Evolutionary conservation across 2,113 vertebrate genomes (phyloP), one percentile per base, ranked within the genome.

Genomic region (Myanophis thanlyinensis): DNA sequence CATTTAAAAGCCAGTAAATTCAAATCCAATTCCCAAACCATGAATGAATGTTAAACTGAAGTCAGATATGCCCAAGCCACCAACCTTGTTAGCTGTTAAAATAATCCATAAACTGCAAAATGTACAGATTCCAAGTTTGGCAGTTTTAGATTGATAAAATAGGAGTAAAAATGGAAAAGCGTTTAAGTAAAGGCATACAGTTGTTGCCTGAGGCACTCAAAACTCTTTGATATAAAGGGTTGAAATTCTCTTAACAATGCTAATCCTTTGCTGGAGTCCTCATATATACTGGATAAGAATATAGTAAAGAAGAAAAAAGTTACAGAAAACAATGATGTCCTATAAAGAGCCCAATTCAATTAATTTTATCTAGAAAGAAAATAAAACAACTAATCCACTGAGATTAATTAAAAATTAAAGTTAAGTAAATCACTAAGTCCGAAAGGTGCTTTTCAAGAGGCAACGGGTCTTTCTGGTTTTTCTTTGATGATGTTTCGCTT

Each of bases 131-230:
- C 93, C 95, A 93, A 94, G 95, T 92, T 92, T 93, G 30, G 92
- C 90, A 94, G 94, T 95, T 96, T 96, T 93, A 6, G 96, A 96
- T 97, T 95, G 96, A 95, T 95, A 94, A 97, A 95, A 94, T 94
- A 95, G 93, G 92, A 93, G 93, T 93, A 95, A 92, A 93, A 94
- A 94, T 46, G 92, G 92, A 94, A 96, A 35, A n/a, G n/a, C 7
- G 1, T 46, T 27, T 85, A 30, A 85, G 52, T 49, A 62, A 89
- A 92, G 86, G 49, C 35, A 92, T 92, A 93, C 89, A 92, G 88
- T 89, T 96, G 93, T 96, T 97, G 95, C 96, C 95, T 96, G 95
- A 97, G 94, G 96, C 96, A 93, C 94, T 96, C 94, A 96, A 95
- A 96, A 93, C 87, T 96, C 94, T 97, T 95, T 96, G 94, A 96